These are phyloP conservation scores for Bombus superbus DNA, from an alignment of 1,140 invertebrate genomes.

Conservation along the genomic window DNA sequence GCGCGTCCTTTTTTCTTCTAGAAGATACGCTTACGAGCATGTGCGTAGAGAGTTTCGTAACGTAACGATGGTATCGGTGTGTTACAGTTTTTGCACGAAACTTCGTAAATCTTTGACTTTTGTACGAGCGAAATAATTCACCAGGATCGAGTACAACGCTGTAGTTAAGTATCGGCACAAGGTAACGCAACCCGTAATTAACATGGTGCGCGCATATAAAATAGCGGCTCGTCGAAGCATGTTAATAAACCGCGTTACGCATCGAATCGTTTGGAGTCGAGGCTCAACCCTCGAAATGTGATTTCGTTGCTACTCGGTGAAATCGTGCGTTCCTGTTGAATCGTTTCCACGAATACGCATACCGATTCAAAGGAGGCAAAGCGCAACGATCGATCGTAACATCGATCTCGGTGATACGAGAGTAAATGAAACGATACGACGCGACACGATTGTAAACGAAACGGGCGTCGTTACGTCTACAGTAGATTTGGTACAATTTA, in stretches of 20 bases:
- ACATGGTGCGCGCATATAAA: conserved; percentile 52
- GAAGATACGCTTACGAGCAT: neutral
- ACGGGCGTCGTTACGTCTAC: neutral
- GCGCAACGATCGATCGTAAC: neutral
- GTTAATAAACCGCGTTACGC: conserved; percentile 27
- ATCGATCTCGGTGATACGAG: neutral
- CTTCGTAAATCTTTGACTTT: conserved; percentile 31
- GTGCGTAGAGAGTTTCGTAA: neutral
- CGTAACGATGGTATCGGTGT: neutral
- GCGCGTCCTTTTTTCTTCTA: neutral
- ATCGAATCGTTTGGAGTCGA: neutral
- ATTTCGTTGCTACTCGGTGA: neutral
- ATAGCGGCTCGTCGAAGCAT: conserved; percentile 27
- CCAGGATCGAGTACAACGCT: conserved; percentile 45
- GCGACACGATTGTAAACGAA: neutral
- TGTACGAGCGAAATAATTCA: conserved; percentile 8
- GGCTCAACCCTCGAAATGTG: neutral
- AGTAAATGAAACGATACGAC: neutral
- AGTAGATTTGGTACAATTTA: no score
- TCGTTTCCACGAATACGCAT: neutral
- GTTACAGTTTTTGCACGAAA: neutral
- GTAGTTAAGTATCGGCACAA: conserved; percentile 60
- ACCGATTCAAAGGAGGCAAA: neutral
- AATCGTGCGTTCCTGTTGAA: neutral
- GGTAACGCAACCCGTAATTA: conserved; percentile 62